These are phyloP conservation scores for Tetraneura akinire DNA, from an alignment of 1,140 invertebrate genomes.

Conservation along the genomic window DNA sequence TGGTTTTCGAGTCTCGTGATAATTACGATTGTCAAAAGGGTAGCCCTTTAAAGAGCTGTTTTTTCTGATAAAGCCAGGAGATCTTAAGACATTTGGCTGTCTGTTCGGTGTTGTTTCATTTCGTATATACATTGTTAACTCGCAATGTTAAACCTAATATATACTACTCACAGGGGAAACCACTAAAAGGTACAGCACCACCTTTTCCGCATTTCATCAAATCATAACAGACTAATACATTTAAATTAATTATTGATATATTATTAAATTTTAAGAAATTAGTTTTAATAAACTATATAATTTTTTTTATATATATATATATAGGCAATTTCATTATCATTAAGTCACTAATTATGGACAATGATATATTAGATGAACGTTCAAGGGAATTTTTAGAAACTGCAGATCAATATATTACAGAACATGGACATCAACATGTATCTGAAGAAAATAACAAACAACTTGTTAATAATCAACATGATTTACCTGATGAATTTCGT, in stretches of 20 bases:
- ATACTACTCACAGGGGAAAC: too few relatives aligned
- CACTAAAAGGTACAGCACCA: too few relatives aligned
- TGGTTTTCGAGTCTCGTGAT: not conserved
- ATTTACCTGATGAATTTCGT: conserved; percentile 42
- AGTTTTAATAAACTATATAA: too few relatives aligned
- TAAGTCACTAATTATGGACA: conserved; percentile 24
- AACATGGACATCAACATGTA: conserved; percentile 45
- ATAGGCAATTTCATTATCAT: not conserved
- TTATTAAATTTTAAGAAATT: too few relatives aligned
- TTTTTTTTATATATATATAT: too few relatives aligned
- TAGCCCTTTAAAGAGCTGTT: conserved; percentile 8
- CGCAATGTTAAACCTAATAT: too few relatives aligned
- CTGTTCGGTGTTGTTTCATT: not conserved
- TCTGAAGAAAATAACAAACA: conserved; percentile 41
- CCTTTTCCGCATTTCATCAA: too few relatives aligned
- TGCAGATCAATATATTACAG: conserved; percentile 43
- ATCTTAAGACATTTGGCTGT: not conserved
- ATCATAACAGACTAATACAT: too few relatives aligned
- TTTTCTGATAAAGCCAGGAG: not conserved
- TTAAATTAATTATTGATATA: too few relatives aligned
- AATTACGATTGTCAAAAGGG: not conserved
- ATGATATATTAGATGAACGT: conserved; percentile 44
- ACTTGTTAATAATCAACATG: conserved; percentile 29
- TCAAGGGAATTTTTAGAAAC: conserved; percentile 50
- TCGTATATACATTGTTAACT: not conserved